Evolutionary conservation across 2,888 invertebrate genomes (phyloP).

Genomic region (Chalcis sispes): DNA sequence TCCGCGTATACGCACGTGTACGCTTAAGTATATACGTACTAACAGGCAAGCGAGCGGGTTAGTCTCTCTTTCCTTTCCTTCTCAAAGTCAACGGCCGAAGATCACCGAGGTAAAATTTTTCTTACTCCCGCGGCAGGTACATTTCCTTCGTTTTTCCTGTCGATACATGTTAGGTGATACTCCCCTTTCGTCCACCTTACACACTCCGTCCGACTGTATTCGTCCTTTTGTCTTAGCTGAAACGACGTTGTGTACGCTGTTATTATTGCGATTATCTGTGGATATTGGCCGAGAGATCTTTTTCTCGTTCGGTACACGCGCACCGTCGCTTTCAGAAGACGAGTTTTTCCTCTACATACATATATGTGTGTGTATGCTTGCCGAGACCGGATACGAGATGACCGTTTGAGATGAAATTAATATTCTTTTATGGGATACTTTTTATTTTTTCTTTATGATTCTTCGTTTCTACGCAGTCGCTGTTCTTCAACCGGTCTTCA

Average conservation of each 20-base stretch:
- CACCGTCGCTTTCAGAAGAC: background rate
- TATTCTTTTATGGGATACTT: too few species aligned
- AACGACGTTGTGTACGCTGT: slow-evolving; percentile 2
- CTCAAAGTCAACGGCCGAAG: slow-evolving; percentile 40
- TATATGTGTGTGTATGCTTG: too few species aligned
- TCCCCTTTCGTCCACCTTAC: too few species aligned
- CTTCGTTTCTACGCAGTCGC: too few species aligned
- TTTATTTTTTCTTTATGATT: too few species aligned
- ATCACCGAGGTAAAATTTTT: background rate
- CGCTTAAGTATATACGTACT: too few species aligned
- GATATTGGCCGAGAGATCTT: background rate
- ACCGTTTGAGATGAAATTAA: too few species aligned
- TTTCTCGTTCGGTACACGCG: background rate
- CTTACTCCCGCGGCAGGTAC: background rate
- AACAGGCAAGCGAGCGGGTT: too few species aligned
- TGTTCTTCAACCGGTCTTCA: too few species aligned
- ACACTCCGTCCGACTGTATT: too few species aligned
- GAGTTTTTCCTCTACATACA: background rate
- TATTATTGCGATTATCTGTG: slow-evolving; percentile 40
- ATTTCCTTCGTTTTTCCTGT: background rate
- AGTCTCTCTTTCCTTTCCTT: slow-evolving; percentile 40
- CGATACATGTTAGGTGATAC: too few species aligned
- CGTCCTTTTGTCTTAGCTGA: slow-evolving; percentile 21
- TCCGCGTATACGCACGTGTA: background rate
- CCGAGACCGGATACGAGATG: background rate